Percentiles rank a stretch among this genome's conserved stretches.
These are phyloP conservation scores for Pseudochirops corinnae DNA, from an alignment of 2,797 vertebrate genomes.

Conservation along the genomic window DNA sequence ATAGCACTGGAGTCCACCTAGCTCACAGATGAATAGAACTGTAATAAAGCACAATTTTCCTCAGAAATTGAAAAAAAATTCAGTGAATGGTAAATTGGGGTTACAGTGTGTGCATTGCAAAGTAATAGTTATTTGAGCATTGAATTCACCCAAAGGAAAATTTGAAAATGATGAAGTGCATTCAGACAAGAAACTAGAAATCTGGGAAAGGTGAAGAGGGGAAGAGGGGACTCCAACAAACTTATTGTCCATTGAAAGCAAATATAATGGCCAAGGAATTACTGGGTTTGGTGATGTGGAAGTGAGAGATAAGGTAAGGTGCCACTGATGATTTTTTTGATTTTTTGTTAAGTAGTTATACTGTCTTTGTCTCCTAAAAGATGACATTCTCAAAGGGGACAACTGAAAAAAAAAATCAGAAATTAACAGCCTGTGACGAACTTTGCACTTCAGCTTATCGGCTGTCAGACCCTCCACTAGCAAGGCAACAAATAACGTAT, in stretches of 20 bases:
- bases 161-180: conserved; percentile 81
- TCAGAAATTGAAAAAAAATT: conserved; percentile 81
- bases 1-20: conserved; percentile 68
- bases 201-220: conserved; percentile 75
- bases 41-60: conserved; percentile 80
- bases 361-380: neutral
- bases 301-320: neutral
- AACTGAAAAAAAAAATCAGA: conserved; percentile 36
- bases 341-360: neutral
- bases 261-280: conserved; percentile 71
- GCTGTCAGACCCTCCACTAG: neutral
- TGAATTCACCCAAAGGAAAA: conserved; percentile 80
- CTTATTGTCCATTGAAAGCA: conserved; percentile 60
- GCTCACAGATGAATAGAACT: conserved; percentile 79
- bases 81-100: conserved; percentile 78
- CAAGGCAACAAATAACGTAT: neutral
- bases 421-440: neutral
- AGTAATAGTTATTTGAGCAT: conserved; percentile 77
- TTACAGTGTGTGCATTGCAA: conserved; percentile 76
- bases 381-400: neutral
- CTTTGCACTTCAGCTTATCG: too few relatives aligned
- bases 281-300: conserved; percentile 65
- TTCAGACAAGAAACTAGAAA: conserved; percentile 81
- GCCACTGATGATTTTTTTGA: neutral
- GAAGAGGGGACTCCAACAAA: conserved; percentile 68